Evolutionary conservation across 2,797 vertebrate species (phyloP).

Genomic region (Pterois miles): DNA sequence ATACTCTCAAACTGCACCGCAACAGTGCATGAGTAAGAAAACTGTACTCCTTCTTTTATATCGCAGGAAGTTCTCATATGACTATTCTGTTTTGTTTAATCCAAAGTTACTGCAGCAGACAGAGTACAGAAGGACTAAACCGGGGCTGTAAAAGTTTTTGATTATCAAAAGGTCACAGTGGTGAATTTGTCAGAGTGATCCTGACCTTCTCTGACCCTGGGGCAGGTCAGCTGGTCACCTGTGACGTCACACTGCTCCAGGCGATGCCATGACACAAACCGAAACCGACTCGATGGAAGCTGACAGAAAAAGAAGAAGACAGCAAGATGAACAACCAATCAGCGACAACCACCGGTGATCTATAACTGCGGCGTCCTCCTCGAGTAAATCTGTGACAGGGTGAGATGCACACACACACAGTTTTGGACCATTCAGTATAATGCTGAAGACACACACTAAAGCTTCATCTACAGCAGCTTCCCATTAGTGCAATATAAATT

Average conservation of each 20-base stretch:
- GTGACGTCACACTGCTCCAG: constrained; percentile 87
- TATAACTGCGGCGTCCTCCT: neutral
- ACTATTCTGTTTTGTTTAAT: neutral
- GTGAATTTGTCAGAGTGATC: neutral
- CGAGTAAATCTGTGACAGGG: neutral
- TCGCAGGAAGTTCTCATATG: neutral
- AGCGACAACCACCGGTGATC: neutral
- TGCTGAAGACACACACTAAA: constrained; percentile 7
- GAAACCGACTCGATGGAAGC: constrained; percentile 91
- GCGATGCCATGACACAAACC: constrained; percentile 87
- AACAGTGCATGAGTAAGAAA: neutral
- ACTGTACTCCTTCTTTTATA: neutral
- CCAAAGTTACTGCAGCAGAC: neutral
- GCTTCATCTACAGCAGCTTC: constrained; percentile 34
- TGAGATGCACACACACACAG: neutral
- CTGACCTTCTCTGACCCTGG: constrained; percentile 93
- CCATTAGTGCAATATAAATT: constrained; percentile 26
- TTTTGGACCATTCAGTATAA: neutral
- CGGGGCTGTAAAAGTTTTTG: too few relatives aligned
- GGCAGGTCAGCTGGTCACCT: constrained; percentile 91
- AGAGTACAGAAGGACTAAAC: neutral
- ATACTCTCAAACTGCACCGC: neutral
- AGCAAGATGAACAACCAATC: neutral
- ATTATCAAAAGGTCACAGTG: neutral
- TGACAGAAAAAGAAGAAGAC: constrained; percentile 55